These are phyloP conservation scores for Stichodactyla helianthus DNA, from an alignment of 64 coral and sea anemone species.

Conservation along the genomic window DNA sequence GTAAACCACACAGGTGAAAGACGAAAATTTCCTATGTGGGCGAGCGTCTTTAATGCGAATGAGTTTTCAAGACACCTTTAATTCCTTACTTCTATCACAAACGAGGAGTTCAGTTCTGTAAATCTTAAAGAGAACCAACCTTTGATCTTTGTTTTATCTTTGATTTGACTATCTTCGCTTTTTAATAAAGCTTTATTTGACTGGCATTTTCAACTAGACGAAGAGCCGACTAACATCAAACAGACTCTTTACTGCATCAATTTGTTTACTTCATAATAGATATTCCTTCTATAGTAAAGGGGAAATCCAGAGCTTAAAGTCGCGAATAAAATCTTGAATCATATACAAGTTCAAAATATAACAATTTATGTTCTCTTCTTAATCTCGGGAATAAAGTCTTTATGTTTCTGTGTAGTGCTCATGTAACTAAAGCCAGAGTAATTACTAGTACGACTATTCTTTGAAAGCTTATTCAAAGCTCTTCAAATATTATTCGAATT, in stretches of 20 bases:
- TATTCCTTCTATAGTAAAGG: neutral
- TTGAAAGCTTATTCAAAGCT: neutral
- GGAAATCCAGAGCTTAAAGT: neutral
- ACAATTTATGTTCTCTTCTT: neutral
- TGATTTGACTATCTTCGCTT: neutral
- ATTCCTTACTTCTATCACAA: neutral
- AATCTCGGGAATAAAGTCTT: too few species aligned
- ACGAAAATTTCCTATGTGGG: neutral
- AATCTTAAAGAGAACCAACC: neutral
- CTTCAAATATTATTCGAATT: neutral
- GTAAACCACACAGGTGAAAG: neutral
- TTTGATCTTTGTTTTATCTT: neutral
- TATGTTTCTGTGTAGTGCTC: neutral
- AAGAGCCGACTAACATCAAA: neutral
- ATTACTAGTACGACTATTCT: neutral
- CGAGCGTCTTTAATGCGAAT: neutral
- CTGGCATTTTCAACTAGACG: neutral
- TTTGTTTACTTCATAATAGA: neutral
- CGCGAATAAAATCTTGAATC: neutral
- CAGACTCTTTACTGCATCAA: neutral
- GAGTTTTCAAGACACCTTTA: neutral
- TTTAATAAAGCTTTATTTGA: neutral
- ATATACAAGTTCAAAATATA: neutral
- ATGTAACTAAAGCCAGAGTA: neutral
- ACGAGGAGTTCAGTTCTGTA: neutral